These are phyloP conservation scores for Hydra vulgaris DNA, from an alignment of 30 jellyfish, hydroid and myxozoan genomes.

Conservation along the genomic window DNA sequence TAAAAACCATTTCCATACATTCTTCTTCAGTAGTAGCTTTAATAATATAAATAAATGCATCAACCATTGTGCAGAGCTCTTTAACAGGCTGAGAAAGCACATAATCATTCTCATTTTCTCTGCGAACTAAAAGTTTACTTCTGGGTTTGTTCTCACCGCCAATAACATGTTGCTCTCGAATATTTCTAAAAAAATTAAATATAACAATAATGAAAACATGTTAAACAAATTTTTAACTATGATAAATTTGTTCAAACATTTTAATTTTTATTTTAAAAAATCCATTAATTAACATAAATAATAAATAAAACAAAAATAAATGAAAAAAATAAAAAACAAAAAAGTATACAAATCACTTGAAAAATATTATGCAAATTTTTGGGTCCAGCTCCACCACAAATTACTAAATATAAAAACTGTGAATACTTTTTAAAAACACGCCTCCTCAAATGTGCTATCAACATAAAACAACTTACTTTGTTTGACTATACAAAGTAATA, in stretches of 20 bases:
- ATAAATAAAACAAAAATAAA: too few relatives aligned
- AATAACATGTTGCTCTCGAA: conserved; percentile 54
- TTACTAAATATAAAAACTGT: too few relatives aligned
- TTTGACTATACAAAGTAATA: conserved; percentile 56
- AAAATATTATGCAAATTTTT: too few relatives aligned
- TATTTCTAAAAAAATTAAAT: conserved; percentile 40
- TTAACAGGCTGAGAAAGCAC: conserved; percentile 68
- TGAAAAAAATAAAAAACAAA: too few relatives aligned
- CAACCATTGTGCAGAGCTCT: conserved; percentile 79
- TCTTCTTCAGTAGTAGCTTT: conserved; percentile 38
- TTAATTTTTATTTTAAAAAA: not conserved
- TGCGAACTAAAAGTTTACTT: conserved; percentile 42
- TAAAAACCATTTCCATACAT: too few relatives aligned
- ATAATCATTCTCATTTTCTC: conserved; percentile 16
- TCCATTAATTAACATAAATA: too few relatives aligned
- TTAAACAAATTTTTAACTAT: too few relatives aligned
- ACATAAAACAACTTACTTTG: conserved; percentile 41
- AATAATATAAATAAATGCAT: conserved; percentile 75
- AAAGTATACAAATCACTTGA: not conserved
- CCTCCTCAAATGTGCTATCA: too few relatives aligned
- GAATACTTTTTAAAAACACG: too few relatives aligned
- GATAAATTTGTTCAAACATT: not conserved
- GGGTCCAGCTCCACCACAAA: too few relatives aligned
- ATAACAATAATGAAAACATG: not conserved
- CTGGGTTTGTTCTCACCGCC: conserved; percentile 34